Evolutionary conservation across 2,888 invertebrate species (phyloP).

Genomic region (Dastarcus helophoroides): DNA sequence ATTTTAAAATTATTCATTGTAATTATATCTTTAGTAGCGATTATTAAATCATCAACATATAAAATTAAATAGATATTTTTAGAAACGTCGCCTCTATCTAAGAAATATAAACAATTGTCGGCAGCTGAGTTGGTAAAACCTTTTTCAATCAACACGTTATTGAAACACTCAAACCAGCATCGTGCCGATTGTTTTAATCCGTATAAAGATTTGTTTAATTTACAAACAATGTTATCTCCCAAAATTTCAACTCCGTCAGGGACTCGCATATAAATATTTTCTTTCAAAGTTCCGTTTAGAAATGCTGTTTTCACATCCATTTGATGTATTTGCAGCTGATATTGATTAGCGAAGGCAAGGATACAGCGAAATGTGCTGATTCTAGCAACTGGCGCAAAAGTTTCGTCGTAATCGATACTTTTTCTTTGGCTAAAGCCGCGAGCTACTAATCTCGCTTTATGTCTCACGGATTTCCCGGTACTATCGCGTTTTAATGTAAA

Average conservation of each 20-base stretch:
- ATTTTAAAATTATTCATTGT: constrained; percentile 15
- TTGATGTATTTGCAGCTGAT: constrained; percentile 8
- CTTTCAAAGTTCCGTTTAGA: constrained; percentile 10
- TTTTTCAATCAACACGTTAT: constrained; percentile 8
- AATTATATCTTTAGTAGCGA: constrained; percentile 7
- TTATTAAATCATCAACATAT: constrained; percentile 16
- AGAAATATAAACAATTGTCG: constrained; percentile 15
- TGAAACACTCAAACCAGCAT: constrained; percentile 11
- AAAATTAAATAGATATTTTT: constrained; percentile 15
- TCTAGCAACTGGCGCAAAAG: not conserved
- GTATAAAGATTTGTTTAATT: constrained; percentile 10
- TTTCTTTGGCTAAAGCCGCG: not conserved
- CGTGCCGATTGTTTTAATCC: constrained; percentile 11
- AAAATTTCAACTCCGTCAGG: constrained; percentile 3
- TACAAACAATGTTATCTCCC: constrained; percentile 6
- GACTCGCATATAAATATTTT: constrained; percentile 7
- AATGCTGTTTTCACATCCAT: constrained; percentile 12
- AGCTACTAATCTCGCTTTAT: constrained; percentile 7
- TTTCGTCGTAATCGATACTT: not conserved
- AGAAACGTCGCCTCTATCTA: constrained; percentile 8
- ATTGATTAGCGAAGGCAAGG: constrained; percentile 9
- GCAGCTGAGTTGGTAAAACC: constrained; percentile 9
- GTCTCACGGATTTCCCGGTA: constrained; percentile 7
- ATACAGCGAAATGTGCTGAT: not conserved
- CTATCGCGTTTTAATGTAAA: constrained; percentile 9